Conservation (phyloP, 2,888 invertebrate species). For the Allygus modestus region DNA sequence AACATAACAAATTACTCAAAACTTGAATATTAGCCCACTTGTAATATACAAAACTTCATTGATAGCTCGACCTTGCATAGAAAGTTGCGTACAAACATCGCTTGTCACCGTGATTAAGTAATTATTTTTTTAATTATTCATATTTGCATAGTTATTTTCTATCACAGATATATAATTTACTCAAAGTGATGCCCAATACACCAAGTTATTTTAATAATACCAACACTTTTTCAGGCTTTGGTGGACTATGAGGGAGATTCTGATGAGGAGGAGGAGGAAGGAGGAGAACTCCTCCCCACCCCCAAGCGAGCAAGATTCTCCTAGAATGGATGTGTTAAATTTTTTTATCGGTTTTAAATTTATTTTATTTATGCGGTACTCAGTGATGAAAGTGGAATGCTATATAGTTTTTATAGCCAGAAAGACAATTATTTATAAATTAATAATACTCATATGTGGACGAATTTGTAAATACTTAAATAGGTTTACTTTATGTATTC, state of each 20-base stretch:
- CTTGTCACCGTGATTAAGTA: too few species aligned
- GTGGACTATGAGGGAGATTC: conserved; percentile 99
- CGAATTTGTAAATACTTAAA: conserved; percentile 59
- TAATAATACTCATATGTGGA: conserved; percentile 60
- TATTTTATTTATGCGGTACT: conserved; percentile 55
- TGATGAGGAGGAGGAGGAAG: conserved; percentile 93
- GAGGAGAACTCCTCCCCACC: conserved; percentile 67
- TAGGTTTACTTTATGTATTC: conserved; percentile 55
- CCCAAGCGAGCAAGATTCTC: conserved; percentile 69
- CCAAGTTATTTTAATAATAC: too few species aligned
- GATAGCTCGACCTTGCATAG: too few species aligned
- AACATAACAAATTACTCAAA: too few species aligned
- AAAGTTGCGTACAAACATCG: too few species aligned
- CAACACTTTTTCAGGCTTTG: conserved; percentile 76
- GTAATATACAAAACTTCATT: too few species aligned
- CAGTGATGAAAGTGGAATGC: conserved; percentile 46
- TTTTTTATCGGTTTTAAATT: conserved; percentile 57
- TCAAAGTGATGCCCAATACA: too few species aligned
- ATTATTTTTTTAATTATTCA: too few species aligned
- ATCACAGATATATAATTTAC: too few species aligned
- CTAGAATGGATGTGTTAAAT: conserved; percentile 63
- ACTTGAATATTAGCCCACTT: too few species aligned
- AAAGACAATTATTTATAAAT: conserved; percentile 60
- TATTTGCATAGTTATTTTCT: too few species aligned
- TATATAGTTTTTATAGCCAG: conserved; percentile 52